Conservation (phyloP, 2,113 vertebrate genomes). For the Microcebus ravelobensis region DNA sequence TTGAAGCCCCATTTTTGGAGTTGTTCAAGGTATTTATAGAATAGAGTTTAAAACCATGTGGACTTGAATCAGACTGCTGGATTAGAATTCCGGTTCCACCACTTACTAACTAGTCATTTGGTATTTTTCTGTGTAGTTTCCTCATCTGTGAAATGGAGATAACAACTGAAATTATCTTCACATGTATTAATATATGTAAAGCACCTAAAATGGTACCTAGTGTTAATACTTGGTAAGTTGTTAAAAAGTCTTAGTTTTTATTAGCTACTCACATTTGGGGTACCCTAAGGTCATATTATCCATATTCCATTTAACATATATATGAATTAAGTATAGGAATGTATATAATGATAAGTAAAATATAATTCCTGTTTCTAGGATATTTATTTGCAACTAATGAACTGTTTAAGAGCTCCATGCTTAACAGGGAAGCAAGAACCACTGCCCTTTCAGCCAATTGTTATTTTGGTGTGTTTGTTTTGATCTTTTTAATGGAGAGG, state of each 20-base stretch:
- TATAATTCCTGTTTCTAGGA: conserved; percentile 9
- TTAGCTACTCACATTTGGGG: neutral
- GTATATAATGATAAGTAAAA: neutral
- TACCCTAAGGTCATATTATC: neutral
- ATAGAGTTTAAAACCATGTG: neutral
- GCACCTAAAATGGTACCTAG: neutral
- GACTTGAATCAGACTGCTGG: neutral
- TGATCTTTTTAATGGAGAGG: neutral
- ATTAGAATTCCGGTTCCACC: neutral
- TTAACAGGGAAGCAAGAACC: neutral
- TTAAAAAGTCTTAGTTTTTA: conserved; percentile 3
- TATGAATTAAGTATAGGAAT: neutral
- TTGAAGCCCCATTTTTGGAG: neutral
- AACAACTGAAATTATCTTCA: neutral
- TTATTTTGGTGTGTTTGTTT: neutral
- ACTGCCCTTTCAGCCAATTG: neutral
- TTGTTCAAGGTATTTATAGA: neutral
- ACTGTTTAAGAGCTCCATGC: neutral
- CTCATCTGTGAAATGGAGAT: conserved; percentile 13
- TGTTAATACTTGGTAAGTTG: neutral
- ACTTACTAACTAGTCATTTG: neutral
- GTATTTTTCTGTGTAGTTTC: neutral
- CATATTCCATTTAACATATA: neutral
- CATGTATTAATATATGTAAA: neutral
- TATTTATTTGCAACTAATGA: conserved; percentile 22